Evolutionary conservation across 2,888 invertebrate genomes (phyloP), one percentile per base, ranked within the genome.

Genomic region (Coelinius sp.): DNA sequence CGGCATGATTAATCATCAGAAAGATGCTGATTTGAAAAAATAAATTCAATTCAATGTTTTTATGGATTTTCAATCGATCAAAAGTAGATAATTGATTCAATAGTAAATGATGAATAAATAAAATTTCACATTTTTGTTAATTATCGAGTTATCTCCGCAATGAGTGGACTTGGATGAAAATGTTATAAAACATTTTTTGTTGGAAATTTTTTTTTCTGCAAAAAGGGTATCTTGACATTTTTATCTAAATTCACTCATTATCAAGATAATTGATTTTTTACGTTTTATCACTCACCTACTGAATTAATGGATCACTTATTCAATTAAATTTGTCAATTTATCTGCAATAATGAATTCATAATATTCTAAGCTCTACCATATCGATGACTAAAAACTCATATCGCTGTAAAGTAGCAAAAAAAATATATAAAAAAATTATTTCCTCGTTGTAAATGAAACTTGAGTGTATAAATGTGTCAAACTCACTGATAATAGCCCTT

Each of bases 391-490:
- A 56, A 17, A 12, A n/a, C n/a, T 27, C 7, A 56, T 56, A 27
- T 56, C 25, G 25, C 24, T 76, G 74, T 78, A 76, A 76, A 73
- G 75, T 77, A 77, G 78, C 63, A 78, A 76, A 27, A 20, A 10
- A 27, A 20, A 10, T 31, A 59, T 10, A 14, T 77, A 78, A n/a
- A n/a, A n/a, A 74, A 78, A 78, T 75, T 76, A 73, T 73, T 70
- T 68, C 49, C 46, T 65, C 75, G 67, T 75, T 78, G 77, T 78
- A 77, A 79, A 78, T 79, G 66, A 27, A 49, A 72, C 76, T 71
- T 77, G 64, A 76, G 74, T 79, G 77, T 79, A 74, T 79, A 78
- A 76, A 77, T 77, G 77, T 78, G 17, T 59, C 6, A 31, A 31
- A n/a, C n/a, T 35, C 8, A 56, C 27, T 35, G 31, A 27, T 59